Evolutionary conservation across 2,113 vertebrate genomes (phyloP).

Genomic region (Lucifuga dentata): DNA sequence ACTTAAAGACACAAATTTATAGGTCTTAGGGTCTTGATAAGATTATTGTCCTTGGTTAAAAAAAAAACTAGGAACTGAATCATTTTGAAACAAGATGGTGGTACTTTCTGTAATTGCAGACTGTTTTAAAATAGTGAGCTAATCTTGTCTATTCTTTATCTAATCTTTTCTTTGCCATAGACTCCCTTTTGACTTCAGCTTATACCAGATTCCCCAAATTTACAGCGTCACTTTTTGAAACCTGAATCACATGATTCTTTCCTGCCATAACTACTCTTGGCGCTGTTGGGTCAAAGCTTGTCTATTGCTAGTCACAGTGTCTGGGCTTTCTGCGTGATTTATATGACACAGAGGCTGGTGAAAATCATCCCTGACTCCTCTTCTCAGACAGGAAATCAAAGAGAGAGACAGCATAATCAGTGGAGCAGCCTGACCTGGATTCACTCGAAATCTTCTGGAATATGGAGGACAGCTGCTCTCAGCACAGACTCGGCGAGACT

Average conservation of each 20-base stretch:
- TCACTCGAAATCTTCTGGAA: constrained; percentile 28
- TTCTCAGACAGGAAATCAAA: constrained; percentile 75
- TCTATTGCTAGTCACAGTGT: constrained; percentile 28
- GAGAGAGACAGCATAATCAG: constrained; percentile 68
- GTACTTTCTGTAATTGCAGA: too few relatives aligned
- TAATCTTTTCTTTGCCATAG: background rate
- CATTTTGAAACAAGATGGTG: too few relatives aligned
- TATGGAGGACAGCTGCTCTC: constrained; percentile 38
- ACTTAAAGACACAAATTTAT: too few relatives aligned
- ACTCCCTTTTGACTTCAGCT: constrained; percentile 73
- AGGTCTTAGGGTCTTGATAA: too few relatives aligned
- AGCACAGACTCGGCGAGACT: background rate
- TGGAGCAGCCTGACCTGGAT: constrained; percentile 69
- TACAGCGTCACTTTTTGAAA: constrained; percentile 84
- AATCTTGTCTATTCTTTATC: background rate
- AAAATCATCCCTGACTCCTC: constrained; percentile 71
- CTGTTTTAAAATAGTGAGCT: too few relatives aligned
- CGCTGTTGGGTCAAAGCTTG: constrained; percentile 62
- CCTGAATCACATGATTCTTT: constrained; percentile 72
- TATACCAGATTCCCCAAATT: constrained; percentile 75
- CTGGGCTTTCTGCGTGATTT: constrained; percentile 70
- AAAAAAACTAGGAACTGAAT: too few relatives aligned
- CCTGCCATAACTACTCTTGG: constrained; percentile 78
- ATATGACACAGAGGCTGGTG: constrained; percentile 53
- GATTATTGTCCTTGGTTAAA: too few relatives aligned